Conservation (phyloP, 2,113 vertebrate genomes). For the Syrrhaptes paradoxus region DNA sequence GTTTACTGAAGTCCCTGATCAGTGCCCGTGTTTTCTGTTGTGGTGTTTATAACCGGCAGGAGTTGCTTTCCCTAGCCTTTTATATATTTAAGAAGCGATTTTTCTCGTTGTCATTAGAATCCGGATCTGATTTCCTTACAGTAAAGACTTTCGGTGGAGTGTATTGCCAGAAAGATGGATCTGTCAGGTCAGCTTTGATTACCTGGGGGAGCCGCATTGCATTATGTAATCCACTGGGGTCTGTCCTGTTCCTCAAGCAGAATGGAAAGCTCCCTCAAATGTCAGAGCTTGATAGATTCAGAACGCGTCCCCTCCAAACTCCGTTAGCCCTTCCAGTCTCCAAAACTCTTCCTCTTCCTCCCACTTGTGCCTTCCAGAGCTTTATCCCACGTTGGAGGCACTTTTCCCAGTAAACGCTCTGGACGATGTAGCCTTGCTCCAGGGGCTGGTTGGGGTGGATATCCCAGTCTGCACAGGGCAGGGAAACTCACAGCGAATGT, state of each 20-base stretch:
- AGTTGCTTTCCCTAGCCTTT: background rate
- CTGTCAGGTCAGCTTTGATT: constrained; percentile 40
- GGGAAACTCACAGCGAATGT: background rate
- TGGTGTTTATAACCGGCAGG: accelerated
- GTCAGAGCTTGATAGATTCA: constrained; percentile 26
- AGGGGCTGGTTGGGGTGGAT: background rate
- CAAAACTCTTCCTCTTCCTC: background rate
- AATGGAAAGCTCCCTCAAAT: constrained; percentile 22
- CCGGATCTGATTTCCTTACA: constrained; percentile 8
- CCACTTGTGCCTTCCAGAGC: background rate
- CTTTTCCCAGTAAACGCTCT: background rate
- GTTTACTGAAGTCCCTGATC: accelerated
- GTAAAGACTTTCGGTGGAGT: background rate
- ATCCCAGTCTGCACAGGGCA: background rate
- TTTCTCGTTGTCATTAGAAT: background rate
- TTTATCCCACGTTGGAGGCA: background rate
- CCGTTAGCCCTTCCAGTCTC: background rate
- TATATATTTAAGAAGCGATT: background rate
- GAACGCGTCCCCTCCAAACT: background rate
- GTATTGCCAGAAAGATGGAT: constrained; percentile 2
- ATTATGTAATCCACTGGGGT: background rate
- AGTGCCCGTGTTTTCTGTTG: background rate
- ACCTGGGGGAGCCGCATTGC: background rate
- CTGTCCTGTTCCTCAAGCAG: constrained; percentile 4
- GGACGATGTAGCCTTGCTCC: background rate